These are phyloP conservation scores for Butorides virescens DNA, from an alignment of 2,113 vertebrate species.

Conservation along the genomic window DNA sequence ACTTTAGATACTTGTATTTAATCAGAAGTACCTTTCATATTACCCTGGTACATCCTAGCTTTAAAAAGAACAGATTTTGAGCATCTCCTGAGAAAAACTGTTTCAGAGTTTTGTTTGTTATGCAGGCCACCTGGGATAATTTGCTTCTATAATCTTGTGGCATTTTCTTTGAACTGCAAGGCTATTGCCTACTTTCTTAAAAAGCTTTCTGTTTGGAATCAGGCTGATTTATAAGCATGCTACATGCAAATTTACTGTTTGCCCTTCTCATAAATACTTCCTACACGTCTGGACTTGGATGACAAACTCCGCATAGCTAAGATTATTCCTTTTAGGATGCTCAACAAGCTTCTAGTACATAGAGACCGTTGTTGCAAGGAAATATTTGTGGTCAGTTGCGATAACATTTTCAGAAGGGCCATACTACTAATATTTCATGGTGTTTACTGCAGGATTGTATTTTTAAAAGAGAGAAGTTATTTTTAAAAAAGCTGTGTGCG, in stretches of 20 bases:
- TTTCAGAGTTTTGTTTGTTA: neutral
- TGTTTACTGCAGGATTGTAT: neutral
- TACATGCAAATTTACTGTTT: neutral
- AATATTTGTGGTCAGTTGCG: neutral
- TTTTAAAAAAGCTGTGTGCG: neutral
- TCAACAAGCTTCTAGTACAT: neutral
- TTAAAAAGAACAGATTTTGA: neutral
- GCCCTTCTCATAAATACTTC: neutral
- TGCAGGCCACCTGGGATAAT: neutral
- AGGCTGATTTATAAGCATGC: neutral
- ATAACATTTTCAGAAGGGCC: neutral
- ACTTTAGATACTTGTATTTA: neutral
- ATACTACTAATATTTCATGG: neutral
- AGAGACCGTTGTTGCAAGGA: neutral
- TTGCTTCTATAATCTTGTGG: neutral
- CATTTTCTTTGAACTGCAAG: neutral
- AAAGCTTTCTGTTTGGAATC: neutral
- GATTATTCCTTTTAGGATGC: neutral
- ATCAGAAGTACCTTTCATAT: neutral
- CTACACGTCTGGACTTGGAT: neutral
- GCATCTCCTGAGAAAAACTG: neutral
- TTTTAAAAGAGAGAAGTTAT: neutral
- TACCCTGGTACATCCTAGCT: neutral
- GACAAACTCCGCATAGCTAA: neutral
- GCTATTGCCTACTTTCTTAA: neutral